Base-by-base conservation (phyloP, 2,797 vertebrate genomes). In the Myotis pilosus region DNA sequence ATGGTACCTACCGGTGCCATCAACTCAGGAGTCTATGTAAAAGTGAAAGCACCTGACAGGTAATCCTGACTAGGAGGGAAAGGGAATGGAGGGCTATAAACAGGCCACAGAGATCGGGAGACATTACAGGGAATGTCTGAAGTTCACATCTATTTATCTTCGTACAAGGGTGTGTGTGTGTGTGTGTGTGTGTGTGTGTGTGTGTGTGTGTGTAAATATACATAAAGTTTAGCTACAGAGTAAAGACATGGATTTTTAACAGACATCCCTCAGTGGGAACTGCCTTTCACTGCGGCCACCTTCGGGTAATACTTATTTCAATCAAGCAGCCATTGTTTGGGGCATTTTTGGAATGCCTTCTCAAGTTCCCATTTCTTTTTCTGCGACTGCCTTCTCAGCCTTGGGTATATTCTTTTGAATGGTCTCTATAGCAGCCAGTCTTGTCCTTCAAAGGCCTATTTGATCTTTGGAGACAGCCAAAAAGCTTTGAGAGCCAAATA, bases 401-500 rank as follows among this genome's bases (percentile, higher is more conserved):
- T 62, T 47, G 86, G 87, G 81, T 71, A 38, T 87, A 62, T 64
- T 78, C 92, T 89, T 94, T 95, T 81, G 76, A 95, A 83, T 23
- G 69, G 64, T 96, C 90, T 87, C 89, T 76, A 75, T 49, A 92
- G 95, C 74, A 87, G 81, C 72, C 78, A 49, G 62, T 44, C 64
- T 75, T 47, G 53, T 68, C 92, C 81, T 95, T 55, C 38, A 81
- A 95, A 75, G 86, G 81, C 84, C 79, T 28, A 79, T 95, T 82
- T 96, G 90, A 97, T 97, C 93, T 93, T 25, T 86, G 64, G 74
- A 76, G 87, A 95, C 16, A 87, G 69, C 57, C 93, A 92, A 72
- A 92, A 91, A 64, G 74, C 64, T 75, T 33, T 86, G 76, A 44
- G 81, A 92, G 78, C 64, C 93, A 96, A 96, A 91, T 53, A 94